Evolutionary conservation across 1,140 invertebrate genomes (phyloP), one percentile per base, ranked within the genome.

Genomic region (Cephus cinctus): DNA sequence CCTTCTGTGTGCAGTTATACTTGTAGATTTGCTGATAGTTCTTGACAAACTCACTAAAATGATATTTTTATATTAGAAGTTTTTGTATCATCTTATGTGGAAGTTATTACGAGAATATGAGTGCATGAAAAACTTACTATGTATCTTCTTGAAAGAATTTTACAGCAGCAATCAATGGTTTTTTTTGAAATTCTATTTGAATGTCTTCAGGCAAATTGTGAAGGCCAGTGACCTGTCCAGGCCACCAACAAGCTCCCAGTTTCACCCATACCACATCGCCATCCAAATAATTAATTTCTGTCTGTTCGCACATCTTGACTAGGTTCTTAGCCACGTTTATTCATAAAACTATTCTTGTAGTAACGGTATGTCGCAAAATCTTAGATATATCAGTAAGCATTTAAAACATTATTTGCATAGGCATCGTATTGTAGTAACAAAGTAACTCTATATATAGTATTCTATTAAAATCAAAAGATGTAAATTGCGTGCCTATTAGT

Each of bases 181-280:
- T 88, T 49, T 81, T 84, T 59, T 81, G 71, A 47, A 86, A 80
- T 50, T 82, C 76, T 2, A 31, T 19, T 35, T 77, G 75, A 48
- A 86, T 69, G 41, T 86, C 78, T 52, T 83, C 82, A 1, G 84
- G 81, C 34, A 87, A 69, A 63, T 83, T 81, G 34, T 80, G 77
- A 15, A 80, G 68, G 31, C 79, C 80, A 25, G 83, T 79, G 31
- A 90, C 87, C 68, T 87, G 83, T 5, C 87, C 87, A 23, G 89
- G 89, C 88, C 88, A 91, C 83, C 86, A 89, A 57, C 80, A 83
- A 8, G 82, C 78, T 6, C 86, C 81, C 18, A 90, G 69, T 67
- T 92, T 92, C 2, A 90, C 87, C 89, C 89, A 92, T 41, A 90
- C 89, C 41, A 90, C 75, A 54, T 90, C 87, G 32, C 86, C 86